Percentiles rank a stretch among this genome's conserved stretches.
These are phyloP conservation scores for Rutilus rutilus DNA, from an alignment of 2,113 vertebrate species.

Conservation along the genomic window DNA sequence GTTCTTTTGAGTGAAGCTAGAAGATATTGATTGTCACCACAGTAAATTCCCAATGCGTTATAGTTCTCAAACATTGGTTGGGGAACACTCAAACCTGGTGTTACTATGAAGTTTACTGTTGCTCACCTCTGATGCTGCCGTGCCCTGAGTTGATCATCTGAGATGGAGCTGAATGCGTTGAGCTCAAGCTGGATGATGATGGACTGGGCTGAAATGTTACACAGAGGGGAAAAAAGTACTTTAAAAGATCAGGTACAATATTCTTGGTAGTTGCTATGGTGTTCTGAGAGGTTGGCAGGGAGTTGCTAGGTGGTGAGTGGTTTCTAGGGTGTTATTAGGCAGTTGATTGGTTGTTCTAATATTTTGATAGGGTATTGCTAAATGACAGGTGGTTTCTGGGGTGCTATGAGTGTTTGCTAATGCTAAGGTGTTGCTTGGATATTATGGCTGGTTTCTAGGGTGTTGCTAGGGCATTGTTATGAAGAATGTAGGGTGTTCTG, in stretches of 20 bases:
- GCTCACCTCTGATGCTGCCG: slow-evolving; percentile 90
- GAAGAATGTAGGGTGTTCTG: background rate
- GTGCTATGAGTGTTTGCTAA: background rate
- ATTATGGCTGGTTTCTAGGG: background rate
- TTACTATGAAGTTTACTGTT: background rate
- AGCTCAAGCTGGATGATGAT: slow-evolving; percentile 95
- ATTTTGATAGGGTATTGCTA: background rate
- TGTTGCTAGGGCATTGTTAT: background rate
- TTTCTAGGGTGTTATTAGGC: no score
- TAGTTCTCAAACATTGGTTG: background rate
- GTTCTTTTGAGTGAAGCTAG: background rate
- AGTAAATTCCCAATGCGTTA: background rate
- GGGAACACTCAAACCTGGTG: background rate
- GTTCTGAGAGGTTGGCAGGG: background rate
- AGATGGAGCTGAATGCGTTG: slow-evolving; percentile 93
- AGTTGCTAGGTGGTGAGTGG: no score
- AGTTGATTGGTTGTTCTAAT: background rate
- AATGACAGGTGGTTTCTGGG: background rate
- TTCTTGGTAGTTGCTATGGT: background rate
- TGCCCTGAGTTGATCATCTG: slow-evolving; percentile 95
- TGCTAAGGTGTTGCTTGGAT: background rate
- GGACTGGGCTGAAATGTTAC: slow-evolving; percentile 85
- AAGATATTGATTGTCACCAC: background rate
- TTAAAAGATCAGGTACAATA: background rate
- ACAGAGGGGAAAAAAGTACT: background rate